Evolutionary conservation across 2,797 vertebrate species (phyloP), one percentile per base, ranked within the genome.

Genomic region (Myripristis murdjan): DNA sequence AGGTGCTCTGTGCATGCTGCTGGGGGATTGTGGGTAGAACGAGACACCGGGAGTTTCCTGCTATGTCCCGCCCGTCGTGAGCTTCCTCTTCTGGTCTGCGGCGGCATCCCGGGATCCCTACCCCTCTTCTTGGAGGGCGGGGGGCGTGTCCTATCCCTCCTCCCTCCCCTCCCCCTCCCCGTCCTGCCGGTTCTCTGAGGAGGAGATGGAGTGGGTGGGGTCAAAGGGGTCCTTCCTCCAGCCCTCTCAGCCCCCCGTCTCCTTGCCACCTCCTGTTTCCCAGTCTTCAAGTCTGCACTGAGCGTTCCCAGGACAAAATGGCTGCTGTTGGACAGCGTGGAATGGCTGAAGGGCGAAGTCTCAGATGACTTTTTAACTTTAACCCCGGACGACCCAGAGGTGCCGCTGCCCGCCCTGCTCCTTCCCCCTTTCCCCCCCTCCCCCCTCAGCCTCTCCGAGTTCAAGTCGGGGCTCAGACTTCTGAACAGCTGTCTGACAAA

Each of bases 401-500:
- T 60, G 49, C 81, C 79, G 20, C 59, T 16, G 6, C 41, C 68
- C 10, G 81, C 84, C 52, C 82, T 64, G 51, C 12, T 79, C 51
- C 59, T 91, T 92, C 49, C 61, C 87, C 24, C 83, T 87, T 28
- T 84, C 82, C 43, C 81, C 85, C 0, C 58, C 55, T 23, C 82
- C 41, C 80, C 86, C 0, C 58, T 55, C 3, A 35, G 60, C 57
- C 90, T 82, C 80, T 92, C 91, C 0, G 75, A 82, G 75, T 96
- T 97, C 54, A 93, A 90, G 79, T 95, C 95, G 1, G 91, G 91
- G 72, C 94, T 95, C 48, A 96, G 94, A 82, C 94, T 96, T 23
- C 91, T 91, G 68, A 96, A 97, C 60, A 96, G 91, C 78, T 96
- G 94, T 12, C 96, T 93, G 58, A 95, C 92, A 23, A 95, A 94